Evolutionary conservation across 2,888 invertebrate species (phyloP).

Genomic region (Rhagonycha fulva): DNA sequence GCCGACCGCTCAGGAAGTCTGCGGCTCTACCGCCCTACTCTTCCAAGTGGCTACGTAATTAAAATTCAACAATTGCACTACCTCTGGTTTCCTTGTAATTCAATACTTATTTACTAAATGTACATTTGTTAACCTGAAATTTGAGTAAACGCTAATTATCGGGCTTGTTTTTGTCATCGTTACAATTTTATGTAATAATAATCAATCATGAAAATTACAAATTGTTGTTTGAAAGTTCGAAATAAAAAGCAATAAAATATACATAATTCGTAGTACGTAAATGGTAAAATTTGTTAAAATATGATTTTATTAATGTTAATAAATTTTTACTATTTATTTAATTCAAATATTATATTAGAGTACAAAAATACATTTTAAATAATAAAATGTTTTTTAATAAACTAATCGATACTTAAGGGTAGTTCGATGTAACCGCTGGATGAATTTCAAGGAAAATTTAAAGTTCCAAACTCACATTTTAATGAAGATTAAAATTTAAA

Average conservation of each 20-base stretch:
- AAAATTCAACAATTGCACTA: background rate
- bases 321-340: background rate
- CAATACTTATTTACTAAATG: too few species aligned
- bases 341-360: background rate
- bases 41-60: too few species aligned
- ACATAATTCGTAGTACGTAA: background rate
- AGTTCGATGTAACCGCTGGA: too few species aligned
- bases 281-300: background rate
- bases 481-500: too few species aligned
- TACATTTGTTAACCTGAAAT: background rate
- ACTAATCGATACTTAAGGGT: too few species aligned
- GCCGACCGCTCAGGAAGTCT: too few species aligned
- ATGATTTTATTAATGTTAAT: background rate
- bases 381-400: too few species aligned
- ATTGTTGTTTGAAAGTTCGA: background rate
- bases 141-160: background rate
- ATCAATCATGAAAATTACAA: background rate
- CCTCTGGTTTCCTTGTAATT: background rate
- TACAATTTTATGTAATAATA: background rate
- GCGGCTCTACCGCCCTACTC: too few species aligned
- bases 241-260: background rate
- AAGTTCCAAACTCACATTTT: too few species aligned
- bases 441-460: too few species aligned
- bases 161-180: background rate
- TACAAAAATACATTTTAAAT: background rate